These are phyloP conservation scores for Endotricha flammealis DNA, from an alignment of 2,888 invertebrate species.

Conservation along the genomic window DNA sequence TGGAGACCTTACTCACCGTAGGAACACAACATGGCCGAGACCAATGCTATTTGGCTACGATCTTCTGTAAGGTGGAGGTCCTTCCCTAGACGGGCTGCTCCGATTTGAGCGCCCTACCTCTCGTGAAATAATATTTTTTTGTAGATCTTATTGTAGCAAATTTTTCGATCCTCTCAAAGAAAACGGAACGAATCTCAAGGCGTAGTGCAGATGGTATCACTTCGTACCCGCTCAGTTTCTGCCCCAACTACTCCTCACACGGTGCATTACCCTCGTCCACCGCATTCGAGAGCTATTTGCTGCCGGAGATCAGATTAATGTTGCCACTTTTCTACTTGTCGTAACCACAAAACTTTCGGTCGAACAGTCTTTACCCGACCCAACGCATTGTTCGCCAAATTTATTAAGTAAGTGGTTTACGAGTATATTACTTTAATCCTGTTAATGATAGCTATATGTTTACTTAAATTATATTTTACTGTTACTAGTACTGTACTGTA, in stretches of 20 bases:
- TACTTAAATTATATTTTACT: no score
- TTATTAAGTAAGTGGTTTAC: constrained; percentile 9
- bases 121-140: neutral
- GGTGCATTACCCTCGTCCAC: constrained; percentile 71
- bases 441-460: no score
- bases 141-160: no score
- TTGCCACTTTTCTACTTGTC: constrained; percentile 72
- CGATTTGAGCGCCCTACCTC: no score
- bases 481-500: no score
- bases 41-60: no score
- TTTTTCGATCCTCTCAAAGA: no score
- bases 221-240: constrained; percentile 54
- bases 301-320: constrained; percentile 73
- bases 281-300: constrained; percentile 70
- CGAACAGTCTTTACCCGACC: constrained; percentile 20
- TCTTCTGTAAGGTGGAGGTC: no score
- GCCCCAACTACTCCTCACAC: constrained; percentile 61
- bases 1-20: no score
- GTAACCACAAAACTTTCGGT: constrained; percentile 48
- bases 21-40: neutral
- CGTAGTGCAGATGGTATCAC: constrained; percentile 31
- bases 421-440: no score
- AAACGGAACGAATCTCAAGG: constrained; percentile 4
- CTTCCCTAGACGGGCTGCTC: no score
- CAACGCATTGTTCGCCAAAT: constrained; percentile 19